These are phyloP conservation scores for Chloropsis hardwickii DNA, from an alignment of 2,113 vertebrate species.

Conservation along the genomic window DNA sequence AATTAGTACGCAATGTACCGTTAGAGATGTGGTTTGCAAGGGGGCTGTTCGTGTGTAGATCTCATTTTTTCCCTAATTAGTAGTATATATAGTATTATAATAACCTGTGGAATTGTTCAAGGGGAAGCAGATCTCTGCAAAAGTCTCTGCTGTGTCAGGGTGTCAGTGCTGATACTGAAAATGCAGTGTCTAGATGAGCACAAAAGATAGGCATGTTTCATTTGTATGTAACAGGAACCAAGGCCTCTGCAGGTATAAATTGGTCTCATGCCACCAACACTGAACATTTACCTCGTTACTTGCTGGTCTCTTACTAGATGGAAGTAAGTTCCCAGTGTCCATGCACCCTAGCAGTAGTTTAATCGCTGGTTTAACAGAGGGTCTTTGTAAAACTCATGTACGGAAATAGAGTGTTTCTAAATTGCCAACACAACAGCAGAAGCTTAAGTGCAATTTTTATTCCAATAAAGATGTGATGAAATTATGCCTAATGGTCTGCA, in stretches of 20 bases:
- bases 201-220: neutral
- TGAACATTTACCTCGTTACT: neutral
- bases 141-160: neutral
- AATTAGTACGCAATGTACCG: rapidly evolving
- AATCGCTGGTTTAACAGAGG: neutral
- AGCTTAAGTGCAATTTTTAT: slow-evolving; percentile 59
- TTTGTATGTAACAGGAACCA: neutral
- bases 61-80: neutral
- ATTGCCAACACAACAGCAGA: slow-evolving; percentile 46
- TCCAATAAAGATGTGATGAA: slow-evolving; percentile 62
- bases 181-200: neutral
- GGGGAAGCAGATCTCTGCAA: neutral
- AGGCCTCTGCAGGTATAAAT: neutral
- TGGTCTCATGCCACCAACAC: neutral
- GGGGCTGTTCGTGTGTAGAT: neutral
- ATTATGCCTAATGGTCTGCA: slow-evolving; percentile 65
- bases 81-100: too few species aligned
- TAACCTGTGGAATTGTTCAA: neutral
- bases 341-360: neutral
- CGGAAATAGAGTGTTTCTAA: neutral
- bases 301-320: neutral
- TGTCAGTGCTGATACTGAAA: neutral
- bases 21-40: neutral
- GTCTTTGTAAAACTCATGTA: neutral
- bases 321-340: neutral